Evolutionary conservation across 2,888 invertebrate genomes (phyloP).

Genomic region (Archips crataeganus): DNA sequence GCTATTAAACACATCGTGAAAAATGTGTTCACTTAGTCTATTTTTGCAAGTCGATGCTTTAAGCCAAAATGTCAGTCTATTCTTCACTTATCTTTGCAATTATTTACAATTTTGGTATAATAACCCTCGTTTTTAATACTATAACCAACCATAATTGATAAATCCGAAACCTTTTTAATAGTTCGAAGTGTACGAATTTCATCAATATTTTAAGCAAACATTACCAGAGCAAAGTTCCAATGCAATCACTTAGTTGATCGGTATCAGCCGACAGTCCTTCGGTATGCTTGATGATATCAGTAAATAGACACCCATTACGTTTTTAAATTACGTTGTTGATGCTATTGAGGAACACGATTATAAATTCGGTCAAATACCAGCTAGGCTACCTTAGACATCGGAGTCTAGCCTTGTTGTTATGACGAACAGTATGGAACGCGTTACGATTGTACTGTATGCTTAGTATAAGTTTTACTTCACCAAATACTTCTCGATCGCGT

Average conservation of each 20-base stretch:
- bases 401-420: background rate
- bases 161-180: background rate
- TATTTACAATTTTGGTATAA: no score
- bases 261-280: background rate
- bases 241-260: conserved; percentile 5
- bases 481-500: no score
- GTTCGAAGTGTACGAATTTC: background rate
- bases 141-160: no score
- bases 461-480: no score
- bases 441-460: no score
- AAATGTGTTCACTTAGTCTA: no score
- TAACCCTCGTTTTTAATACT: no score
- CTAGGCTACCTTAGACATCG: background rate
- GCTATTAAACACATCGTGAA: no score
- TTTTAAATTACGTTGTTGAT: background rate
- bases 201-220: background rate
- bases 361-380: background rate
- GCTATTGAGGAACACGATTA: background rate
- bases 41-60: no score
- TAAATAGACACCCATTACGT: conserved; percentile 1
- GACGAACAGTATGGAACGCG: no score
- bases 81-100: no score
- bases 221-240: background rate
- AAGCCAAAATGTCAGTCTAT: no score
- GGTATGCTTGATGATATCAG: conserved; percentile 9